phyloP scores from a whole-genome alignment of 1,140 invertebrate species.

The Drosophila guanche region DNA sequence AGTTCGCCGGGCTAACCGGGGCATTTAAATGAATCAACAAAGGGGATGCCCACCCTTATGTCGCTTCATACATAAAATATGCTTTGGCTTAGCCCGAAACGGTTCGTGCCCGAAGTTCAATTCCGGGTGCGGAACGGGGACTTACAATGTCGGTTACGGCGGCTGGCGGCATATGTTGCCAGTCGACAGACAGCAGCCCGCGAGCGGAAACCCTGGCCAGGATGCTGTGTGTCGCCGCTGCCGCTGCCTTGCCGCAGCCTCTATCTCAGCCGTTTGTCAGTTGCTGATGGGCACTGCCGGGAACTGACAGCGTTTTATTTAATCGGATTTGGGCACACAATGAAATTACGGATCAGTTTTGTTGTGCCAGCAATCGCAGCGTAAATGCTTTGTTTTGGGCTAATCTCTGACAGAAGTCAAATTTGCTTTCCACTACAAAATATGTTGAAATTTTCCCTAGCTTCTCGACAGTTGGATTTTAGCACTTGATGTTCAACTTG shows the following conservation, averaged over 20 bases:
- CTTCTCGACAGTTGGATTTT: conserved; percentile 35
- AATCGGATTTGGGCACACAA: conserved; percentile 77
- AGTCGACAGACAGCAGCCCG: conserved; percentile 64
- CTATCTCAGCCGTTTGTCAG: conserved; percentile 12
- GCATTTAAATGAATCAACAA: conserved; percentile 54
- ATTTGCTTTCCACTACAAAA: conserved; percentile 66
- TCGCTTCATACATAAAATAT: conserved; percentile 36
- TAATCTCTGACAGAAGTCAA: conserved; percentile 79
- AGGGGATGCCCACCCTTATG: conserved; percentile 49
- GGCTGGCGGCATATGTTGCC: conserved; percentile 78
- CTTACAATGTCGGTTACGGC: conserved; percentile 61
- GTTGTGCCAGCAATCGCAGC: conserved; percentile 68
- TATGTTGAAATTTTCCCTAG: conserved; percentile 69
- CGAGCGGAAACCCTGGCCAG: conserved; percentile 71
- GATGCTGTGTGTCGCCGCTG: conserved; percentile 73
- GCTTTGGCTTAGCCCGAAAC: conserved; percentile 27
- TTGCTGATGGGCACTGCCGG: conserved; percentile 51
- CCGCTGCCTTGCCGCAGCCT: not conserved
- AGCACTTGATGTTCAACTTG: conserved; percentile 19
- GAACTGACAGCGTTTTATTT: conserved; percentile 70
- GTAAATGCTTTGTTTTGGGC: conserved; percentile 75
- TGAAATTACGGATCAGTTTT: conserved; percentile 70
- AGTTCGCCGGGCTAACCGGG: conserved; percentile 38
- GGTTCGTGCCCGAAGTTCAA: not conserved
- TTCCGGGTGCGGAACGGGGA: conserved; percentile 5